Percentiles rank a stretch among this genome's conserved stretches.
Evolutionary conservation across 2,888 invertebrate species (phyloP).

Genomic region (Ochropacha duplaris): DNA sequence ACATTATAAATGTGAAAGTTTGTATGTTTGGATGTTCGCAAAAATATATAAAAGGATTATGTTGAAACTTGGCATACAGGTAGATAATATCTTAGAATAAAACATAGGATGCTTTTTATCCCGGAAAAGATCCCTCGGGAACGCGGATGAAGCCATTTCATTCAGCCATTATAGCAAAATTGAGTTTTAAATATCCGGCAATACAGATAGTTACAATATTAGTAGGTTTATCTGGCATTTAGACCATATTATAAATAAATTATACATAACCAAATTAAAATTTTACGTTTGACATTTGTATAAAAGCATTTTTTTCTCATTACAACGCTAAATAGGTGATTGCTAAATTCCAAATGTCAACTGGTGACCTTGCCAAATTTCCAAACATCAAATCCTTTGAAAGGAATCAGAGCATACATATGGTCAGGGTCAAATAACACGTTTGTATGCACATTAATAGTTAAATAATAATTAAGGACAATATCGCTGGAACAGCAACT

Average conservation of each 20-base stretch:
- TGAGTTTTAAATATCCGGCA: no score
- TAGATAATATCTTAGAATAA: no score
- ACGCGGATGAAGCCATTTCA: no score
- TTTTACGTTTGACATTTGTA: background rate
- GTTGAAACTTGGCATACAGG: no score
- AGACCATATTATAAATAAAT: background rate
- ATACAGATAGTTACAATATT: no score
- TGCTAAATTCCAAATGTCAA: constrained; percentile 3
- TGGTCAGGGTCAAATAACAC: constrained; percentile 1
- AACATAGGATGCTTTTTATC: no score
- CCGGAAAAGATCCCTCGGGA: no score
- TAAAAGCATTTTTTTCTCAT: background rate
- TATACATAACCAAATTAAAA: background rate
- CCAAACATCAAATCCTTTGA: constrained; percentile 1
- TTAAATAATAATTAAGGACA: background rate
- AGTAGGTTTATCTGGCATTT: no score
- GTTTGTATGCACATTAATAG: background rate
- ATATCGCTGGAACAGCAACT: background rate
- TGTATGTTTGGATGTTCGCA: no score
- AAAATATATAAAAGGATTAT: no score
- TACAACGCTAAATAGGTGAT: background rate
- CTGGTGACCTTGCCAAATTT: background rate
- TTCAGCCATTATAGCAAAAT: no score
- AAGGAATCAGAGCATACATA: constrained; percentile 3
- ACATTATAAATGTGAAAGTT: no score